Evolutionary conservation across 2,888 invertebrate genomes (phyloP).

Genomic region (Noctua janthina): DNA sequence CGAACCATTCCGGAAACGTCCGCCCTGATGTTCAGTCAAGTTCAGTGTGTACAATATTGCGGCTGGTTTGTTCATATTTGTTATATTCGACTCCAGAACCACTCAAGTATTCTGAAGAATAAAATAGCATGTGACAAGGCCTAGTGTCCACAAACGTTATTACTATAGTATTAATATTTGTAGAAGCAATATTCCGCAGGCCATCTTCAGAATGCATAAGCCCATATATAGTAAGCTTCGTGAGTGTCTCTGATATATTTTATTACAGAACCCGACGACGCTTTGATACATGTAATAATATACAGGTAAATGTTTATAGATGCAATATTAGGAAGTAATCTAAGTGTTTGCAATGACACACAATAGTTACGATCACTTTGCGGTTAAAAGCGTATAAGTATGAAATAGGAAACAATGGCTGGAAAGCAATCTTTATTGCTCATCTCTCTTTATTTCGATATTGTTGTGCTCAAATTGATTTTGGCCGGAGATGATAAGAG

Average conservation of each 20-base stretch:
- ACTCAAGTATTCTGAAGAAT: background rate
- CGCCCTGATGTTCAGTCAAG: slow-evolving; percentile 54
- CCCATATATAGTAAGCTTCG: slow-evolving; percentile 54
- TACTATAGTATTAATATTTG: slow-evolving; percentile 36
- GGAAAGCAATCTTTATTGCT: slow-evolving; percentile 84
- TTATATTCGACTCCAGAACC: slow-evolving; percentile 33
- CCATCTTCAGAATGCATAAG: slow-evolving; percentile 51
- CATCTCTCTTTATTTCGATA: slow-evolving; percentile 82
- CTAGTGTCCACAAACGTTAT: slow-evolving; percentile 15
- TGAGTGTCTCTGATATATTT: slow-evolving; percentile 51
- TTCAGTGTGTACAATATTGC: slow-evolving; percentile 64
- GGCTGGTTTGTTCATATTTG: slow-evolving; percentile 39
- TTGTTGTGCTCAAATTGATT: slow-evolving; percentile 84
- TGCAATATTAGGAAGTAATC: slow-evolving; percentile 57
- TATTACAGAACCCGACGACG: slow-evolving; percentile 31
- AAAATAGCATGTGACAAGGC: slow-evolving; percentile 17
- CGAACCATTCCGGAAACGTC: slow-evolving; percentile 76
- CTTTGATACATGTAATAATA: slow-evolving; percentile 40
- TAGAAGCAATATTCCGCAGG: slow-evolving; percentile 35
- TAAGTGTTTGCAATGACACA: slow-evolving; percentile 49
- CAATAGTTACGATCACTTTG: slow-evolving; percentile 68
- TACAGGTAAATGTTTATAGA: slow-evolving; percentile 33
- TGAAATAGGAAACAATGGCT: slow-evolving; percentile 84
- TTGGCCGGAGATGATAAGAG: slow-evolving; percentile 82
- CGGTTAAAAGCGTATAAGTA: slow-evolving; percentile 73